phyloP scores from a whole-genome alignment of 1,140 invertebrate species.

The Epicauta chinensis region DNA sequence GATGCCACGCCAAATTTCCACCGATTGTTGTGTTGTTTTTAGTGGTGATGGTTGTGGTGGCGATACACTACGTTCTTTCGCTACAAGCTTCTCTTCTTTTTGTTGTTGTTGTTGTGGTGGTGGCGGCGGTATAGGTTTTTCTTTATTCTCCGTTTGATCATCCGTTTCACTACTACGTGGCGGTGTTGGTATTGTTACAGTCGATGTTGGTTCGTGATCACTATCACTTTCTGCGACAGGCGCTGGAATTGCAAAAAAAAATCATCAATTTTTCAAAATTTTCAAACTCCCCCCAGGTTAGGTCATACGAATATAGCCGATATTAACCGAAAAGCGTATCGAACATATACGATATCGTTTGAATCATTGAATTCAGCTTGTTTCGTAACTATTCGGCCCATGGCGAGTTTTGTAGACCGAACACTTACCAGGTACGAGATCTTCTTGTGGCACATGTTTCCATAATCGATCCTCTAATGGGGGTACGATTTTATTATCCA shows the following conservation, averaged over 20 bases:
- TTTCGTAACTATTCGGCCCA: too few relatives aligned
- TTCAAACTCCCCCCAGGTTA: too few relatives aligned
- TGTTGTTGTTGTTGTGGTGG: neutral
- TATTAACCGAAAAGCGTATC: too few relatives aligned
- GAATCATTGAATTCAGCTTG: too few relatives aligned
- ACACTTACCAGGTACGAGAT: too few relatives aligned
- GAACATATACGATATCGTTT: too few relatives aligned
- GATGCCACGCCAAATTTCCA: constrained; percentile 69
- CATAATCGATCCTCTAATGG: constrained; percentile 39
- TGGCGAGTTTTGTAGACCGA: too few relatives aligned
- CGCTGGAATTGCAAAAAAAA: too few relatives aligned
- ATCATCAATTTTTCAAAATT: too few relatives aligned
- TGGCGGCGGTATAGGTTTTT: too few relatives aligned
- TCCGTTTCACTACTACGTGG: constrained; percentile 35
- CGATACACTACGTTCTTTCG: constrained; percentile 1
- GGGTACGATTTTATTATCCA: constrained; percentile 41
- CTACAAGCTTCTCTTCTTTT: constrained; percentile 3
- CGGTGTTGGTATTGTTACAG: constrained; percentile 47
- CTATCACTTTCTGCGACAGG: constrained; percentile 46
- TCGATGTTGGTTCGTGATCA: constrained; percentile 56
- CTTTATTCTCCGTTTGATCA: constrained; percentile 21
- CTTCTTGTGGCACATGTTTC: constrained; percentile 43
- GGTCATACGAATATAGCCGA: too few relatives aligned
- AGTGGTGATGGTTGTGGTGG: constrained; percentile 17
- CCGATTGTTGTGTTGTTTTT: constrained; percentile 10